A percentile compares a stretch with the other conserved stretches of the same genome.
Conservation (phyloP, 2,888 invertebrate species). For the Phaedon cochleariae region DNA sequence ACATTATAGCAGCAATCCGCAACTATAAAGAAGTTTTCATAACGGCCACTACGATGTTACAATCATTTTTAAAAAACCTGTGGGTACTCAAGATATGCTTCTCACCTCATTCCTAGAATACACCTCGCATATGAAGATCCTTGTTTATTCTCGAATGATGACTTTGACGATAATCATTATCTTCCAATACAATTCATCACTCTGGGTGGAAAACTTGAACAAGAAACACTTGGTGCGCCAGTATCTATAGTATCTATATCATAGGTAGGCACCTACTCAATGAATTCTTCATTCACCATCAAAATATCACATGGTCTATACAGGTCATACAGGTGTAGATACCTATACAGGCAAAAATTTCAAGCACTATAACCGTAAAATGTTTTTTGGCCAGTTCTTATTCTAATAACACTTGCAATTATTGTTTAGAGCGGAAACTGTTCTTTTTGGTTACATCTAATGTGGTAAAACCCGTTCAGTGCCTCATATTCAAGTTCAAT, state of each 20-base stretch:
- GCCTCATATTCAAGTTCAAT: neutral
- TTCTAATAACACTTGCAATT: neutral
- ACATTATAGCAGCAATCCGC: too few relatives aligned
- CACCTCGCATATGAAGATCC: neutral
- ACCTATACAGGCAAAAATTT: too few relatives aligned
- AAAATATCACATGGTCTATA: too few relatives aligned
- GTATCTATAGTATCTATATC: neutral
- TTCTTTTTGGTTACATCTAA: neutral
- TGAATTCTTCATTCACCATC: neutral
- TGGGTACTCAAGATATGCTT: too few relatives aligned
- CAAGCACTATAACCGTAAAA: too few relatives aligned
- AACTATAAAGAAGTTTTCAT: too few relatives aligned
- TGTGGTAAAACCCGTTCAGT: neutral
- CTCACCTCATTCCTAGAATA: neutral
- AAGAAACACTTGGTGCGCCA: neutral
- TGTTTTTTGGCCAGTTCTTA: too few relatives aligned
- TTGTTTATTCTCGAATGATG: neutral
- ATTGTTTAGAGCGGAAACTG: neutral
- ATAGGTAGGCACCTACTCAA: too few relatives aligned
- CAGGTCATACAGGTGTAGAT: too few relatives aligned
- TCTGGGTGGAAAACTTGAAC: too few relatives aligned
- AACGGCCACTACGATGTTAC: too few relatives aligned
- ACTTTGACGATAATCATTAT: neutral
- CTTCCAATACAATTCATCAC: neutral
- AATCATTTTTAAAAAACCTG: too few relatives aligned